Base-by-base conservation (phyloP, 1,140 invertebrate species). In the Cydia splendana region DNA sequence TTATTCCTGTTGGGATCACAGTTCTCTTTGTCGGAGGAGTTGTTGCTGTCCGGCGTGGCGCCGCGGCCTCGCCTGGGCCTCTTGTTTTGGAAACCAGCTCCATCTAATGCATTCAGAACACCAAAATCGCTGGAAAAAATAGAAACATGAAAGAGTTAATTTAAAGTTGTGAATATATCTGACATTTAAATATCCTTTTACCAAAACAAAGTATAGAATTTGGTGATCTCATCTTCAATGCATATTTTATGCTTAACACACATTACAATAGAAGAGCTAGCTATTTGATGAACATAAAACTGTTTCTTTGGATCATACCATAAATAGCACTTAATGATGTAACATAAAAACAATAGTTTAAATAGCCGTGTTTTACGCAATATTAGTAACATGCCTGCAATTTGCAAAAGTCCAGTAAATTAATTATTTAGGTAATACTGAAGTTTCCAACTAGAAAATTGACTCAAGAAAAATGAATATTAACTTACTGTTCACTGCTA, bases 1-100 rank as follows among this genome's bases (percentile, higher is more conserved):
- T 87, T 92, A 13, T 69, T 79, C 81, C 83, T 88, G 74, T 93
- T 93, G 24, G 91, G 91, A 83, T 93, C 86, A 69, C 81, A 84
- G 77, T 93, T 93, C 81, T 93, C 91, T 76, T 93, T 93, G 15
- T 91, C 91, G n/a, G 91, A 93, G 24, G 91, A 93, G 76, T 91
- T 85, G 10, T 84, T 85, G 74, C 91, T 93, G 28, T 80, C 82
- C 1, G 88, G 89, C 18, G 90, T 88, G 5, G 77, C 62, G 1
- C 86, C 84, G 65, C 90, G 81, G 9, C 77, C 67, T 38, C 75
- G 42, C 9, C 82, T 79, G 34, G 80, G 84, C 13, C 74, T 53
- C 78, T 83, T 88, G 12, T 69, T 77, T 20, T 75, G 45, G 76
- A 83, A 76, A 20, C 89, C 77, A 13, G 65, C 74, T 75, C 45